These are phyloP conservation scores for Pseudochromis fuscus DNA, from an alignment of 2,797 vertebrate species.

Conservation along the genomic window DNA sequence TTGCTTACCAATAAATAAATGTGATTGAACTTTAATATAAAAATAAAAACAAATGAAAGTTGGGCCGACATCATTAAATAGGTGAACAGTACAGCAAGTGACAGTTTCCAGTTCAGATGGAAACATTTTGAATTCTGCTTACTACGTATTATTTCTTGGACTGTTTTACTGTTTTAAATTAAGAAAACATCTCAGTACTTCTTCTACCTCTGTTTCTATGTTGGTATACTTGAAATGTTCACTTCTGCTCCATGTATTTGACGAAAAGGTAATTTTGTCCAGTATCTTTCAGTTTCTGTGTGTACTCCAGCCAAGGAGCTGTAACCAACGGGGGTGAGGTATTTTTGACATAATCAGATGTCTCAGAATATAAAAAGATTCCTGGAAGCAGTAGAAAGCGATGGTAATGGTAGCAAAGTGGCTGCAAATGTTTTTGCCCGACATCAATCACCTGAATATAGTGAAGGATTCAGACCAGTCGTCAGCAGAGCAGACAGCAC, in stretches of 20 bases:
- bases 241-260: not conserved
- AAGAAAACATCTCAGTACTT: not conserved
- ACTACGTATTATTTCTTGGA: too few species aligned
- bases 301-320: slow-evolving; percentile 1
- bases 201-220: not conserved
- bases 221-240: not conserved
- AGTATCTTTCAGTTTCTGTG: not conserved
- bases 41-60: too few species aligned
- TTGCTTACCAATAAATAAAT: too few species aligned
- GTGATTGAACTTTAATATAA: too few species aligned
- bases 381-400: slow-evolving; percentile 34
- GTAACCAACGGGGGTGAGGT: not conserved
- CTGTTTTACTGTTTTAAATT: too few species aligned
- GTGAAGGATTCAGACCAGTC: slow-evolving; percentile 39
- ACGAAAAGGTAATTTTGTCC: not conserved
- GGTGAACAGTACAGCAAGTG: too few species aligned
- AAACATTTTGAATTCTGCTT: too few species aligned
- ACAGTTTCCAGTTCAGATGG: too few species aligned
- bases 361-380: slow-evolving; percentile 19
- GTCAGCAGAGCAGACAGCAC: slow-evolving; percentile 20
- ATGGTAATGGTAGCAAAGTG: slow-evolving; percentile 22
- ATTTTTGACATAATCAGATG: slow-evolving; percentile 16
- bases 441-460: slow-evolving; percentile 39
- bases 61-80: too few species aligned
- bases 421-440: slow-evolving; percentile 22